Percentiles rank a stretch among this genome's conserved stretches.
Conservation (phyloP, 2,888 invertebrate species). For the Synanthedon andrenaeformis region DNA sequence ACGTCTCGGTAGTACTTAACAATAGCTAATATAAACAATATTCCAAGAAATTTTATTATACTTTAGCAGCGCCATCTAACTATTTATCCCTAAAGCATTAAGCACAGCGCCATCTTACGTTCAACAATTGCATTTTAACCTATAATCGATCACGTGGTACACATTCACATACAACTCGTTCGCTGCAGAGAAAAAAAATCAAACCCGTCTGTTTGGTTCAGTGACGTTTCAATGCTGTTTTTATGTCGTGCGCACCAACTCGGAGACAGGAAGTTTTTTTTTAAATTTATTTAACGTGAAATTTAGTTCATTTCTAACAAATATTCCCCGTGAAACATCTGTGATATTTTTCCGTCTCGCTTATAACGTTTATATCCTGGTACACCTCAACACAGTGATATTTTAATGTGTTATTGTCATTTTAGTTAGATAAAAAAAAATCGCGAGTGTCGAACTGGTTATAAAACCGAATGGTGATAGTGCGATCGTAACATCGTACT, state of each 20-base stretch:
- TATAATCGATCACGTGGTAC: constrained; percentile 43
- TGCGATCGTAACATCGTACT: constrained; percentile 22
- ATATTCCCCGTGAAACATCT: not conserved
- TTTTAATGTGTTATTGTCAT: constrained; percentile 6
- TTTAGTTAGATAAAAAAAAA: constrained; percentile 9
- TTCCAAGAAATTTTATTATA: too few species aligned
- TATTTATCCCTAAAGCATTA: too few species aligned
- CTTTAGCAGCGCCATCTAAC: constrained; percentile 30
- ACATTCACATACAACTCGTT: constrained; percentile 5
- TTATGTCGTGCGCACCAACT: constrained; percentile 33
- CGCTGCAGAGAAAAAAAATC: constrained; percentile 31
- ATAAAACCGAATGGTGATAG: constrained; percentile 16
- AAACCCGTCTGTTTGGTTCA: constrained; percentile 57
- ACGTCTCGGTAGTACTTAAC: too few species aligned
- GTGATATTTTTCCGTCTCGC: not conserved
- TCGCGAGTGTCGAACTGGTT: constrained; percentile 18
- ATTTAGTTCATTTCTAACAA: not conserved
- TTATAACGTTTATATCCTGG: not conserved
- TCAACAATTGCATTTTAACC: too few species aligned
- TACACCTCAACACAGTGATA: not conserved
- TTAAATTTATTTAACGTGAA: not conserved
- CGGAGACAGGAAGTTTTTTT: not conserved
- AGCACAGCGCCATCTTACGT: too few species aligned
- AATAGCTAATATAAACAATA: too few species aligned
- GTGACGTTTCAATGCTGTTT: constrained; percentile 56